phyloP scores from a whole-genome alignment of 2,888 invertebrate genomes.

The Acanthosoma haemorrhoidale region DNA sequence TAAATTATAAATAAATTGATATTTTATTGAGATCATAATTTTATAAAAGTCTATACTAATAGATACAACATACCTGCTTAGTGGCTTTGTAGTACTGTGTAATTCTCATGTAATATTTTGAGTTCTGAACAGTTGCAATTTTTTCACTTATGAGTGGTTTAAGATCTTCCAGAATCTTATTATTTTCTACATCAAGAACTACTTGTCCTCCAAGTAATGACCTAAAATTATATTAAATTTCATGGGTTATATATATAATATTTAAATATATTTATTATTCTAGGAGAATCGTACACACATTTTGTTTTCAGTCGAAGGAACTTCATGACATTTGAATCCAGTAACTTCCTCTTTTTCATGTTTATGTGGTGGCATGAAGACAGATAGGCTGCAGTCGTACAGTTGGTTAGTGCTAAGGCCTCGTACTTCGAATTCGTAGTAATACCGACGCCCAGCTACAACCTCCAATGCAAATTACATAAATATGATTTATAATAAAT shows the following conservation, averaged over 20 bases:
- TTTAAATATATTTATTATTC: no score
- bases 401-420: neutral
- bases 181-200: neutral
- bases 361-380: neutral
- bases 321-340: neutral
- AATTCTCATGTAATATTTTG: neutral
- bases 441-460: neutral
- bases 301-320: neutral
- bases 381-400: neutral
- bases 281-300: no score
- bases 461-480: no score
- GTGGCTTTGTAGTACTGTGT: neutral
- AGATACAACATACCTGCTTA: neutral
- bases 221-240: no score
- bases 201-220: neutral
- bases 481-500: no score
- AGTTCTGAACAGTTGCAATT: neutral
- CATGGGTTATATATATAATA: no score
- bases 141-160: neutral
- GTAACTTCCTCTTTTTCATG: neutral
- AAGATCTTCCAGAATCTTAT: neutral
- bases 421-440: neutral
- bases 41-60: no score
- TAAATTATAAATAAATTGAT: neutral
- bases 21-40: no score